Evolutionary conservation across 1,140 invertebrate genomes (phyloP).

Genomic region (Diorhabda elongata): DNA sequence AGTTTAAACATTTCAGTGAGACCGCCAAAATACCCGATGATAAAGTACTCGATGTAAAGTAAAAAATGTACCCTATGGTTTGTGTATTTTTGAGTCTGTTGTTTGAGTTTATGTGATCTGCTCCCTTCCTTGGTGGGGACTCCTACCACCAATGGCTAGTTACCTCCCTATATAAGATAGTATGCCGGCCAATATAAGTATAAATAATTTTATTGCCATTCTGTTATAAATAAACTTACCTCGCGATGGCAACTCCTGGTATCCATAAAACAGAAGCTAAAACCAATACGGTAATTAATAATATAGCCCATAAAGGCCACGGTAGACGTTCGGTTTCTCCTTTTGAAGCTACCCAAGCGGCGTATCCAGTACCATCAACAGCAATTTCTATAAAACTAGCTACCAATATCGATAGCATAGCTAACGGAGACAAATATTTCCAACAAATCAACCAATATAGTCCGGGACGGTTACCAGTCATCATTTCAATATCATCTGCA

Average conservation of each 20-base stretch:
- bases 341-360: conserved; percentile 73
- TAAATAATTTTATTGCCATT: too few relatives aligned
- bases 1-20: too few relatives aligned
- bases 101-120: too few relatives aligned
- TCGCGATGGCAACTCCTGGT: conserved; percentile 74
- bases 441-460: conserved; percentile 91
- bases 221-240: conserved; percentile 50
- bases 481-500: conserved; percentile 89
- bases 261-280: conserved; percentile 84
- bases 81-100: too few relatives aligned
- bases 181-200: too few relatives aligned
- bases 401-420: conserved; percentile 83
- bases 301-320: conserved; percentile 76
- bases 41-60: too few relatives aligned
- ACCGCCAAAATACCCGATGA: too few relatives aligned
- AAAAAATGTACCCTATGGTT: too few relatives aligned
- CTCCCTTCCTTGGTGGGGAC: too few relatives aligned
- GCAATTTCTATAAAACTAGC: conserved; percentile 81
- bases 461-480: conserved; percentile 83
- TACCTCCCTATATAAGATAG: too few relatives aligned
- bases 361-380: conserved; percentile 76
- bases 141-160: too few relatives aligned
- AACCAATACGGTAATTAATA: conserved; percentile 72
- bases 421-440: conserved; percentile 87
- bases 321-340: conserved; percentile 68